phyloP scores from a whole-genome alignment of 2,113 vertebrate genomes.

The Sylvia atricapilla region DNA sequence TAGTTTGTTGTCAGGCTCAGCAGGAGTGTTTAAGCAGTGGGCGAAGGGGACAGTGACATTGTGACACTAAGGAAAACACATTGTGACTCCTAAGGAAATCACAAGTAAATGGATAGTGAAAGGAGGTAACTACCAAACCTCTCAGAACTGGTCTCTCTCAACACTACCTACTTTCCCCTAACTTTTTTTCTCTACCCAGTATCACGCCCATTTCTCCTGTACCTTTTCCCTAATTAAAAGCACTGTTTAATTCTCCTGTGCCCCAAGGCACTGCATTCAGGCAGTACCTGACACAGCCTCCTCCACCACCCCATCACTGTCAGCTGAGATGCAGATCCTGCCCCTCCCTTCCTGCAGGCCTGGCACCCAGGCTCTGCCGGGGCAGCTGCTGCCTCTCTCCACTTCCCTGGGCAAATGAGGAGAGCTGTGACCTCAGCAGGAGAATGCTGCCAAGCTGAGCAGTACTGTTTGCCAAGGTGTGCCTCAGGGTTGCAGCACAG shows the following conservation, averaged over 20 bases:
- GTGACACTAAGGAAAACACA: neutral
- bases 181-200: neutral
- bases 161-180: neutral
- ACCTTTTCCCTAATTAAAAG: neutral
- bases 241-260: neutral
- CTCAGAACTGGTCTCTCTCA: neutral
- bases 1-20: neutral
- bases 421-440: neutral
- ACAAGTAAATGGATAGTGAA: neutral
- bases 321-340: neutral
- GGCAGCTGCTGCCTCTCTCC: neutral
- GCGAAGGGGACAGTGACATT: neutral
- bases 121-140: neutral
- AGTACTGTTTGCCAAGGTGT: neutral
- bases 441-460: neutral
- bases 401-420: accelerated
- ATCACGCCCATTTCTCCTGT: neutral
- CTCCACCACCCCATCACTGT: neutral
- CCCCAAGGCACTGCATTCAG: neutral
- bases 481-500: neutral
- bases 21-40: neutral
- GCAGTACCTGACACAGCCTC: neutral
- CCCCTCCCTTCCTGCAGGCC: neutral
- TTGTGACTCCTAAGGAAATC: neutral
- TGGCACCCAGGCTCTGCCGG: neutral